phyloP scores from a whole-genome alignment of 2,888 invertebrate species.

The Lomographa bimaculata region DNA sequence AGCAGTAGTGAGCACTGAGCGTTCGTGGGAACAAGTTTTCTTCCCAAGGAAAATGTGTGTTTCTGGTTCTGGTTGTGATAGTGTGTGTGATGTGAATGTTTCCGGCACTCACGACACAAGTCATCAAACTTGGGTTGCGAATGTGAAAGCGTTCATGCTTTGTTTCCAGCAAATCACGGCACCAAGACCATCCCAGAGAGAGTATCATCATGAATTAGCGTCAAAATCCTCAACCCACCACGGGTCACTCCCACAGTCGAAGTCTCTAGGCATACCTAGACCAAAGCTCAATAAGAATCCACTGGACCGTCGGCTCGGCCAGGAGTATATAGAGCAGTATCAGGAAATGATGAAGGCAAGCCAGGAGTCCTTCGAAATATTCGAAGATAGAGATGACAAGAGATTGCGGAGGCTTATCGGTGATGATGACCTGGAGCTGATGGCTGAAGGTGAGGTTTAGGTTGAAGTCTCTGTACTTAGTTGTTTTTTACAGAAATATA shows the following conservation, averaged over 20 bases:
- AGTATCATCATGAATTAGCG: background rate
- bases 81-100: too few species aligned
- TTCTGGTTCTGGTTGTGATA: too few species aligned
- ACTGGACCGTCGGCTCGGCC: slow-evolving; percentile 39
- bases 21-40: too few species aligned
- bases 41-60: too few species aligned
- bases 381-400: slow-evolving; percentile 41
- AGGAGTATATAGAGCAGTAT: slow-evolving; percentile 52
- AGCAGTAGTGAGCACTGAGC: too few species aligned
- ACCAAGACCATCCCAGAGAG: background rate
- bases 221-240: background rate
- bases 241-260: slow-evolving; percentile 43
- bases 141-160: too few species aligned
- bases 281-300: slow-evolving; percentile 37
- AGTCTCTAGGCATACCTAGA: slow-evolving; percentile 48
- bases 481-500: too few species aligned
- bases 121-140: too few species aligned
- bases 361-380: slow-evolving; percentile 45
- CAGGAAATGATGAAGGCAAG: slow-evolving; percentile 54
- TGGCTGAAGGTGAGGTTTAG: slow-evolving; percentile 43
- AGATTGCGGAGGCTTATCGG: slow-evolving; percentile 41
- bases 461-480: too few species aligned
- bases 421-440: slow-evolving; percentile 39
- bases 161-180: slow-evolving; percentile 1
- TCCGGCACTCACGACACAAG: too few species aligned